Conservation (phyloP, 2,888 invertebrate genomes). For the Malthinus seriepunctatus region DNA sequence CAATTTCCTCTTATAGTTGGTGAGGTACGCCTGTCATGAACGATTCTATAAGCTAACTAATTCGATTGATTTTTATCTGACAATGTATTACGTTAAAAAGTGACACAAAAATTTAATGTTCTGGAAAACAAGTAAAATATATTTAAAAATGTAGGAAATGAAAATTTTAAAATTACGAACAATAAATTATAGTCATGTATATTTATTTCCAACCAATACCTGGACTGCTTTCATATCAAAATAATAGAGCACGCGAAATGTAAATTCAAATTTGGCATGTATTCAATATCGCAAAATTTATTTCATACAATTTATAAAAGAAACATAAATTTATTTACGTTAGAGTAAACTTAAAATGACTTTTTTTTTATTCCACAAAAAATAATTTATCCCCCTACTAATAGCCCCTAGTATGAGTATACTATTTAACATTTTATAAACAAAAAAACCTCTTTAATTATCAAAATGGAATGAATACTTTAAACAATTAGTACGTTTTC, state of each 20-base stretch:
- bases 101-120: too few species aligned
- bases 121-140: constrained; percentile 1
- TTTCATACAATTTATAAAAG: not conserved
- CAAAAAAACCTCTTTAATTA: constrained; percentile 6
- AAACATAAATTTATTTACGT: too few species aligned
- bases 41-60: too few species aligned
- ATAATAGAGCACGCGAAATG: constrained; percentile 20
- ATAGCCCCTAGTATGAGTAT: too few species aligned
- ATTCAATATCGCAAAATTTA: constrained; percentile 20
- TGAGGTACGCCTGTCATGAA: too few species aligned
- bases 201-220: constrained; percentile 21
- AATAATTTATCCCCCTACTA: too few species aligned
- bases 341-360: too few species aligned
- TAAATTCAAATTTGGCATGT: constrained; percentile 25
- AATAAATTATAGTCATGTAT: constrained; percentile 13
- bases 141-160: constrained; percentile 1
- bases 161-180: constrained; percentile 9
- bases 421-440: too few species aligned
- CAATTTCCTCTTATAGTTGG: too few species aligned
- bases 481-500: constrained; percentile 13
- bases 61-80: too few species aligned
- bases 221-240: constrained; percentile 15
- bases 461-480: constrained; percentile 7
- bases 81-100: too few species aligned
- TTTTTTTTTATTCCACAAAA: too few species aligned